phyloP scores from a whole-genome alignment of 2,888 invertebrate genomes.

The Ophraella communa region DNA sequence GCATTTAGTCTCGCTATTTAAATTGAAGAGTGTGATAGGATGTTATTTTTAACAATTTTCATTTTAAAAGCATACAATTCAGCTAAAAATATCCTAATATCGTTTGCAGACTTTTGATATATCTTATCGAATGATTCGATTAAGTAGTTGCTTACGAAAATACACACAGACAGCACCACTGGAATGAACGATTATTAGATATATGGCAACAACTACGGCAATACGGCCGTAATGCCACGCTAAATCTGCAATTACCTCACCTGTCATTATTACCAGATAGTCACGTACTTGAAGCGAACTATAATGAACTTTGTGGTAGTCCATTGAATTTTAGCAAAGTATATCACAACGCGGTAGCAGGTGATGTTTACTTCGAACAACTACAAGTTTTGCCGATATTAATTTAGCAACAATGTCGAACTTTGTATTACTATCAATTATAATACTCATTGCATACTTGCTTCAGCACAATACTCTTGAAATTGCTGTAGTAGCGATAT shows the following conservation, averaged over 20 bases:
- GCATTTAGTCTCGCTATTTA: no score
- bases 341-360: constrained; percentile 42
- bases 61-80: no score
- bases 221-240: constrained; percentile 42
- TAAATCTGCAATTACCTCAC: constrained; percentile 54
- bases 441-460: background rate
- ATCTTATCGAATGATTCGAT: no score
- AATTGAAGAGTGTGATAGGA: no score
- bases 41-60: no score
- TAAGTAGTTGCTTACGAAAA: background rate
- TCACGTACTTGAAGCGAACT: constrained; percentile 51
- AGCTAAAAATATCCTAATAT: no score
- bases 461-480: background rate
- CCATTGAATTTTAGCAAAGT: constrained; percentile 39
- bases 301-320: constrained; percentile 49
- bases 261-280: constrained; percentile 52
- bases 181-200: constrained; percentile 39
- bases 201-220: constrained; percentile 39
- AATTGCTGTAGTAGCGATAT: background rate
- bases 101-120: no score
- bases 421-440: constrained; percentile 14
- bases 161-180: constrained; percentile 15
- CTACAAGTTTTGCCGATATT: constrained; percentile 17
- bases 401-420: constrained; percentile 20
- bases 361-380: constrained; percentile 21